Percentiles rank a stretch among this genome's conserved stretches.
phyloP scores from a whole-genome alignment of 2,888 invertebrate genomes.

The Apocheima hispidaria region DNA sequence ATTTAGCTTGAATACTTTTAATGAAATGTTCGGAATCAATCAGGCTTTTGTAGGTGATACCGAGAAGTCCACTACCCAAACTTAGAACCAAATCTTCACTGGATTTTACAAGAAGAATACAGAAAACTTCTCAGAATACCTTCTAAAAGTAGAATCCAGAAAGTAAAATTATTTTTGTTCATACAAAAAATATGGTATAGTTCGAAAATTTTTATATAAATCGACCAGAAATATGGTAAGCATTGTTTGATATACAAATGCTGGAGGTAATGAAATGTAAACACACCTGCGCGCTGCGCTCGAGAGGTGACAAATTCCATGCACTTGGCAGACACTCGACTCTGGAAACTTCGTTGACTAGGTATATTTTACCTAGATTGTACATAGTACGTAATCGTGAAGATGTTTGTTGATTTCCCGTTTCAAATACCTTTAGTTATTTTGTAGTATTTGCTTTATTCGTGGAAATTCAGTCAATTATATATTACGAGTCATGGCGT shows the following conservation, averaged over 20 bases:
- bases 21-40: too few species aligned
- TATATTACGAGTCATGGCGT: too few species aligned
- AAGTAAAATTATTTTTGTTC: too few species aligned
- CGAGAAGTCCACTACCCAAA: too few species aligned
- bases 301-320: conserved; percentile 9
- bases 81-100: too few species aligned
- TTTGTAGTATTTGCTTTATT: not conserved
- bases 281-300: conserved; percentile 59
- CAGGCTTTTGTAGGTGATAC: too few species aligned
- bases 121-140: too few species aligned
- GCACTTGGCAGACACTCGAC: not conserved
- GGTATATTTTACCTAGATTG: not conserved
- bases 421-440: not conserved
- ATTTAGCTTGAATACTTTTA: too few species aligned
- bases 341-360: not conserved
- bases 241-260: conserved; percentile 17
- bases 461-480: too few species aligned
- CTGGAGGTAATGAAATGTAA: conserved; percentile 65
- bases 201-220: not conserved
- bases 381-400: not conserved
- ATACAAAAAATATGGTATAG: not conserved
- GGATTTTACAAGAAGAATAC: too few species aligned
- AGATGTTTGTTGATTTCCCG: not conserved
- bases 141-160: too few species aligned
- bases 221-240: conserved; percentile 4